Evolutionary conservation across 2,113 vertebrate species (phyloP).

Genomic region (Numida meleagris): DNA sequence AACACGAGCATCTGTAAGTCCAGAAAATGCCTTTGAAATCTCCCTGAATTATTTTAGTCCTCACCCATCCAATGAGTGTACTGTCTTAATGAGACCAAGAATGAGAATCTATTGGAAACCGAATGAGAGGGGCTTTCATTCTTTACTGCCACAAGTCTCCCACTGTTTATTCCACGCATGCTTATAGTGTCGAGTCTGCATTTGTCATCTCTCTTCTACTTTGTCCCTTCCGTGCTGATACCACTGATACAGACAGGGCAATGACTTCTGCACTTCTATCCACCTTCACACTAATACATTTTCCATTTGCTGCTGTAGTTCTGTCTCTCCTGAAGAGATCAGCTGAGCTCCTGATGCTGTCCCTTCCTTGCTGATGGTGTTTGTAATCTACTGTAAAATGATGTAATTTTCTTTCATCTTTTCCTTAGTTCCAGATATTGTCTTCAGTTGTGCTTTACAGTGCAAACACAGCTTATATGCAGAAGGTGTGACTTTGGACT

Average conservation of each 20-base stretch:
- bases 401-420: not conserved
- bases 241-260: not conserved
- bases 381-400: not conserved
- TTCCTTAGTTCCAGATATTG: not conserved
- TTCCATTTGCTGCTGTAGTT: not conserved
- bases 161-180: not conserved
- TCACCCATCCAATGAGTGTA: not conserved
- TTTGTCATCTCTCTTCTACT: not conserved
- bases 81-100: not conserved
- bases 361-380: not conserved
- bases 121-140: not conserved
- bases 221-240: not conserved
- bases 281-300: not conserved
- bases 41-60: not conserved
- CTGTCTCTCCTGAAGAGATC: not conserved
- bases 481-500: not conserved
- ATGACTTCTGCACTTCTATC: not conserved
- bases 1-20: not conserved
- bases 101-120: not conserved
- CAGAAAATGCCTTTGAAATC: not conserved
- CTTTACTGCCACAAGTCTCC: not conserved
- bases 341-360: accelerated
- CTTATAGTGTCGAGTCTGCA: accelerated
- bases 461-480: not conserved
- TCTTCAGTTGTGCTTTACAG: not conserved